Evolutionary conservation across 2,113 vertebrate species (phyloP).

Genomic region (Raja brachyura): DNA sequence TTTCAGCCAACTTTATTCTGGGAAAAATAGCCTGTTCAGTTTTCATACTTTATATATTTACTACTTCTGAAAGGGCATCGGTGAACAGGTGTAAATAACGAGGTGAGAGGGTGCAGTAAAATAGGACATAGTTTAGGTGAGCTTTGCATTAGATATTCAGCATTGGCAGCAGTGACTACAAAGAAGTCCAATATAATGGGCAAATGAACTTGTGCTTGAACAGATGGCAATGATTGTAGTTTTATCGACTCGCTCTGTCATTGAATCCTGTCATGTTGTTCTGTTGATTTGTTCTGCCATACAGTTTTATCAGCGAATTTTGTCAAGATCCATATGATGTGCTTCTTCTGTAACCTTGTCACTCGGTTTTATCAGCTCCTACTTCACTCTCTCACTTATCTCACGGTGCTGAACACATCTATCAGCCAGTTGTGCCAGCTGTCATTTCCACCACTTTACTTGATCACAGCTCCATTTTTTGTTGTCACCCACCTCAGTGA

Average conservation of each 20-base stretch:
- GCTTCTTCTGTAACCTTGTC: neutral
- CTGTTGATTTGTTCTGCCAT: neutral
- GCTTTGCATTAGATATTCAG: neutral
- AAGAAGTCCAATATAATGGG: too few relatives aligned
- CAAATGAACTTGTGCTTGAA: neutral
- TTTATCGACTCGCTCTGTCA: neutral
- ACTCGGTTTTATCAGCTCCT: neutral
- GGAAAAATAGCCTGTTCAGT: neutral
- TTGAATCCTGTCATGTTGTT: neutral
- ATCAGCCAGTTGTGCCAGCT: neutral
- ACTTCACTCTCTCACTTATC: constrained; percentile 1
- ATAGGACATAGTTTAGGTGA: neutral
- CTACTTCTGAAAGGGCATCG: neutral
- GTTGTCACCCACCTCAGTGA: neutral
- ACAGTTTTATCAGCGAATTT: neutral
- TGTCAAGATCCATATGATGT: neutral
- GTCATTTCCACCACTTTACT: neutral
- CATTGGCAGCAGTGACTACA: neutral
- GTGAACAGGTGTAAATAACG: neutral
- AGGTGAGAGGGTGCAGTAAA: neutral
- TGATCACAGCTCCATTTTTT: neutral
- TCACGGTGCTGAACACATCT: neutral
- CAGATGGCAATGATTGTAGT: neutral
- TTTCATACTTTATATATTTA: neutral
- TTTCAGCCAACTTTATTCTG: too few relatives aligned